Evolutionary conservation across 1,140 invertebrate species (phyloP), one percentile per base, ranked within the genome.

Genomic region (Aricia agestis): DNA sequence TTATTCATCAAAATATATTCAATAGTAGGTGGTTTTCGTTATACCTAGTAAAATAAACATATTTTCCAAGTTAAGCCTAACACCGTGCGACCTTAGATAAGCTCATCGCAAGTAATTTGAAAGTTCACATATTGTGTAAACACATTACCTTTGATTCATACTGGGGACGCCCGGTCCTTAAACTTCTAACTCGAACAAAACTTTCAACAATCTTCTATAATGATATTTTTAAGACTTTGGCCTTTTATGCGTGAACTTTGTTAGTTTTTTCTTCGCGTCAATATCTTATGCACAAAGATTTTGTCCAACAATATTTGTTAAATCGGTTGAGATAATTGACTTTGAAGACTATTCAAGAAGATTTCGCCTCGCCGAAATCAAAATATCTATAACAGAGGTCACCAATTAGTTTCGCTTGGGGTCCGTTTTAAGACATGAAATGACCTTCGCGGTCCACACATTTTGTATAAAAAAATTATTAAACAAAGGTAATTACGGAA

Each of bases 51-150:
- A 52, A 1, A 52, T 1, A 45, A 45, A 5, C 2, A 52, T 52
- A 15, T 52, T 52, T 52, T 15, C 45, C 9, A 52, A 52, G 9
- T 52, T 52, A 15, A 52, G 45, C 45, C 45, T 15, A 52, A 15
- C 36, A 6, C 6, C 36, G 36, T 36, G 45, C 45, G 45, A 63
- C 18, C 18, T 63, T 11, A 63, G 3, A 18, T 1, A 11, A 63
- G 25, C 15, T 59, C 58, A 11, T 19, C 19, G 59, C 19, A 63
- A 63, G 59, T 52, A 52, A 52, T 63, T 63, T 63, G 19, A 63
- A 63, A 63, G 59, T 63, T 63, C 18, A 63, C 59, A 63, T 63
- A 11, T 63, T 63, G 59, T 25, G 59, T 63, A 63, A 63, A 63
- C 19, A 63, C 59, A 63, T 63, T 19, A 63, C 19, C 18, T 63